Percentiles rank a stretch among this genome's conserved stretches.
These are phyloP conservation scores for Isotomurus palustris DNA, from an alignment of 2,888 invertebrate genomes.

Conservation along the genomic window DNA sequence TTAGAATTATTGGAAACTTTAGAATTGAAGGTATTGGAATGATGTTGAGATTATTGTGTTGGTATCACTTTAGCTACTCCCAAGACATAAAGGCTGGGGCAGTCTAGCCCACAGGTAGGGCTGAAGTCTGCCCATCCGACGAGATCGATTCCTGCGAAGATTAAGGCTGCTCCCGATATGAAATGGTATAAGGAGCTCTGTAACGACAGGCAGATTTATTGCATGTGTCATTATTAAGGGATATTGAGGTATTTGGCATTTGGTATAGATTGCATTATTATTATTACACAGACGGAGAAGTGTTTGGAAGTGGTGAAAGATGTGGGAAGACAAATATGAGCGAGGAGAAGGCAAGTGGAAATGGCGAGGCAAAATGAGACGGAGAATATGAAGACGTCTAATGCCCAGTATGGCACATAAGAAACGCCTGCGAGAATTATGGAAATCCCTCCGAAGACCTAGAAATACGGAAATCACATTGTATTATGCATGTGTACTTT, in stretches of 20 bases:
- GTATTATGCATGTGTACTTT: too few species aligned
- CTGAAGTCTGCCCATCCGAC: conserved; percentile 30
- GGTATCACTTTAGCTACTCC: conserved; percentile 33
- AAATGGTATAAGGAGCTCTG: conserved; percentile 30
- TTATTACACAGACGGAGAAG: too few species aligned
- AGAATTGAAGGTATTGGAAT: too few species aligned
- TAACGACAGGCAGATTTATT: background rate
- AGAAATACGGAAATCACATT: background rate
- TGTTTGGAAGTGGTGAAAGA: too few species aligned
- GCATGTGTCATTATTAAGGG: background rate
- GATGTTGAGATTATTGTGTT: too few species aligned
- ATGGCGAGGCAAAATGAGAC: conserved; percentile 22
- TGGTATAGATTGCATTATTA: too few species aligned
- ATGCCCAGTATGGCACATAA: conserved; percentile 23
- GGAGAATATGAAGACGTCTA: conserved; percentile 20
- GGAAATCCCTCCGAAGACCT: conserved; percentile 30
- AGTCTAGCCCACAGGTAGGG: conserved; percentile 9
- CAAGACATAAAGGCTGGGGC: conserved; percentile 21
- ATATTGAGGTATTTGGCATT: background rate
- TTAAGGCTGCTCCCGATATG: conserved; percentile 19
- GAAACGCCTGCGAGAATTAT: conserved; percentile 19
- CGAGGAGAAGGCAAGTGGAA: too few species aligned
- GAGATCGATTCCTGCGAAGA: conserved; percentile 35
- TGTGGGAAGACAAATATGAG: too few species aligned
- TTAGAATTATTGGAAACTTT: too few species aligned